Conservation (phyloP, 2,888 invertebrate species). For the Parnassius mnemosyne region DNA sequence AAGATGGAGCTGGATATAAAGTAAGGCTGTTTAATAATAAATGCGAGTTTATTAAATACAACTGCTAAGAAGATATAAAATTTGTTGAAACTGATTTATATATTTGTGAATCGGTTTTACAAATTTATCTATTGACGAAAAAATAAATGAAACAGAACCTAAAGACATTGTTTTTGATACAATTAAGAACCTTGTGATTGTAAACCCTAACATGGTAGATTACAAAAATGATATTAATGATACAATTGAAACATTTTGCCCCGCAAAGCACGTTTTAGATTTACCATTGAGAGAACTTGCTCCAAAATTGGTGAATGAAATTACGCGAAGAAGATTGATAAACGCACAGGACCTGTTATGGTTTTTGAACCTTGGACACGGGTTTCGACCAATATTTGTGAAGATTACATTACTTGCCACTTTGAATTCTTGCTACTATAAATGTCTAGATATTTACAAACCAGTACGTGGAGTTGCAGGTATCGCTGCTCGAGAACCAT, state of each 20-base stretch:
- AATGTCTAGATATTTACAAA: conserved; percentile 61
- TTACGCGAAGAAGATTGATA: conserved; percentile 46
- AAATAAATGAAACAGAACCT: not conserved
- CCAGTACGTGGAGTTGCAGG: conserved; percentile 66
- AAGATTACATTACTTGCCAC: conserved; percentile 52
- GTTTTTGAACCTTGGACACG: conserved; percentile 53
- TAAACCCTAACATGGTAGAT: conserved; percentile 48
- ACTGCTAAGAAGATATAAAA: conserved; percentile 44
- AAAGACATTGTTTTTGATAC: conserved; percentile 4
- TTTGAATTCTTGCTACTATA: conserved; percentile 58
- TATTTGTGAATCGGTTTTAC: conserved; percentile 40
- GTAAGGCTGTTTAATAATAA: conserved; percentile 50
- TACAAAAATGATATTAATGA: conserved; percentile 48
- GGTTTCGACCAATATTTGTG: conserved; percentile 48
- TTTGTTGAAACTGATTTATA: conserved; percentile 48
- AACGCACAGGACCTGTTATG: conserved; percentile 48
- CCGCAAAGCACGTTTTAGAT: conserved; percentile 56
- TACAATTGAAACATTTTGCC: conserved; percentile 59
- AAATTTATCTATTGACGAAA: conserved; percentile 23
- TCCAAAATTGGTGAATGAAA: conserved; percentile 36
- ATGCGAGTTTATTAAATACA: conserved; percentile 51
- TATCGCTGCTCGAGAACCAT: conserved; percentile 51
- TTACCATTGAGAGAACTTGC: conserved; percentile 50
- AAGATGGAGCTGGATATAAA: conserved; percentile 52
- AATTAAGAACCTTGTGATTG: conserved; percentile 41